phyloP scores from a whole-genome alignment of 1,140 invertebrate genomes.

The Drosophila navojoa region DNA sequence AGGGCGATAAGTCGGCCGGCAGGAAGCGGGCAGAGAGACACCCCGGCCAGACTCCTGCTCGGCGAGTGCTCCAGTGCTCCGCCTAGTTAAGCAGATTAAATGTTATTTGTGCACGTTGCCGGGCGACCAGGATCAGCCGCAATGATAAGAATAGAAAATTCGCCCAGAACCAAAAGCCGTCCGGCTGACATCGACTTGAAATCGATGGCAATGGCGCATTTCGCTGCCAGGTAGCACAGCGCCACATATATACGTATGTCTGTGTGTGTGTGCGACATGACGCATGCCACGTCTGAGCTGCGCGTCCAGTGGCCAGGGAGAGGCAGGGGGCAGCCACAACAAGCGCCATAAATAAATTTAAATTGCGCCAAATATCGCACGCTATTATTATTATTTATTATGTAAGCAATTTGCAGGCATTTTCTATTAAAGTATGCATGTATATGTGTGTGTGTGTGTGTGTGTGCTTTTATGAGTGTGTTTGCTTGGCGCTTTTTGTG shows the following conservation, averaged over 20 bases:
- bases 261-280: constrained; percentile 4
- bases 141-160: constrained; percentile 70
- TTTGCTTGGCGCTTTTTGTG: constrained; percentile 25
- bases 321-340: constrained; percentile 43
- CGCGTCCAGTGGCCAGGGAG: background rate
- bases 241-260: background rate
- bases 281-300: constrained; percentile 11
- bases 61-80: no score
- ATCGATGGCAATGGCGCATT: background rate
- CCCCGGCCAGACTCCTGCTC: no score
- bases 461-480: background rate
- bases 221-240: constrained; percentile 7
- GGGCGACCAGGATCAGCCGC: constrained; percentile 67
- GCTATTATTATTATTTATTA: constrained; percentile 81
- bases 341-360: constrained; percentile 78
- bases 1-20: constrained; percentile 40
- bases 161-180: background rate
- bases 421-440: constrained; percentile 29
- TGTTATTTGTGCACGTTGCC: constrained; percentile 60
- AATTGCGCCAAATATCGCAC: constrained; percentile 80
- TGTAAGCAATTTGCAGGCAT: constrained; percentile 75
- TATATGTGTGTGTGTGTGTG: constrained; percentile 8
- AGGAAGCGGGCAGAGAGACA: background rate
- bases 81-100: constrained; percentile 69
- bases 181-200: background rate